phyloP scores from a whole-genome alignment of 2,797 vertebrate genomes.

The Rousettus madagascariensis region DNA sequence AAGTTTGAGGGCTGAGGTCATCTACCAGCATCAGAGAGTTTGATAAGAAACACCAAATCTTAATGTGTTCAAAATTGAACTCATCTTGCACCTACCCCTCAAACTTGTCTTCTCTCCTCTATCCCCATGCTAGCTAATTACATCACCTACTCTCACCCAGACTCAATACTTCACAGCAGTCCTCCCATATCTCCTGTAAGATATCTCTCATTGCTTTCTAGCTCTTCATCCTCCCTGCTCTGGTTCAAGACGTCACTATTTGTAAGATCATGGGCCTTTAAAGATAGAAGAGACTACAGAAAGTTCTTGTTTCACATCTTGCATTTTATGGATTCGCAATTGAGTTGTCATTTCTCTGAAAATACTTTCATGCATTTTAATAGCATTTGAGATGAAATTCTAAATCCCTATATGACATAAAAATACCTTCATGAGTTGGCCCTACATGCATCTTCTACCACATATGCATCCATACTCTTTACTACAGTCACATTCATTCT shows the following conservation, averaged over 20 bases:
- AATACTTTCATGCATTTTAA: neutral
- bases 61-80: neutral
- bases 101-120: neutral
- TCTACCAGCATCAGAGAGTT: neutral
- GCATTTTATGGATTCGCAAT: neutral
- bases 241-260: neutral
- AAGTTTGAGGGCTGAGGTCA: neutral
- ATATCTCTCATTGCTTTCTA: neutral
- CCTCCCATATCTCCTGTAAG: neutral
- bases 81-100: neutral
- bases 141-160: neutral
- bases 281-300: neutral
- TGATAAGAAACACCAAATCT: neutral
- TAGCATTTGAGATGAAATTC: neutral
- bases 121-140: neutral
- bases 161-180: neutral
- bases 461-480: neutral
- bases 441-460: neutral
- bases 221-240: neutral
- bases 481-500: neutral
- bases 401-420: neutral
- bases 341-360: neutral
- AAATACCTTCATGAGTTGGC: neutral
- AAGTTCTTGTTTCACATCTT: neutral
- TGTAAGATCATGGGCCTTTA: neutral